A percentile compares a stretch with the other conserved stretches of the same genome.
phyloP scores from a whole-genome alignment of 2,113 vertebrate species.

The Montifringilla adamsi region DNA sequence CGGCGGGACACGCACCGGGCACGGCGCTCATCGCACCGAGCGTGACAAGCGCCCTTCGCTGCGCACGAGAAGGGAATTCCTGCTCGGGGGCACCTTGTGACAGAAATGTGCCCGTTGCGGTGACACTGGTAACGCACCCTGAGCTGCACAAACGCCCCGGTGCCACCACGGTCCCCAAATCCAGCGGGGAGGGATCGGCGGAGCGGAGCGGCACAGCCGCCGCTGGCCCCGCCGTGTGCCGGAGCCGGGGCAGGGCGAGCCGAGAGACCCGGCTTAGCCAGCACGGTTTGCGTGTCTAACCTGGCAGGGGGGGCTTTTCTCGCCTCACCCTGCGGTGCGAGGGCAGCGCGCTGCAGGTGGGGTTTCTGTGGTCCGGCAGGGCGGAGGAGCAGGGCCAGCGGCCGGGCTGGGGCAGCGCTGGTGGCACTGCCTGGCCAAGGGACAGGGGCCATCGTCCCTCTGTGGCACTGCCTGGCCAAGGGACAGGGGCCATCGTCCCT shows the following conservation, averaged over 20 bases:
- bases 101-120: fast-evolving
- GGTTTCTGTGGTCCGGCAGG: fast-evolving
- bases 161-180: not conserved
- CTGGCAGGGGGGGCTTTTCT: not conserved
- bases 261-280: not conserved
- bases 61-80: fast-evolving
- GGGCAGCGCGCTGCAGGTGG: not conserved
- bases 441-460: too few species aligned
- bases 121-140: fast-evolving
- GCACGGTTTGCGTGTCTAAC: fast-evolving
- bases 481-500: fast-evolving
- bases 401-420: too few species aligned
- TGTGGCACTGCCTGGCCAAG: fast-evolving
- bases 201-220: not conserved
- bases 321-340: fast-evolving
- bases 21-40: fast-evolving
- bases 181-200: fast-evolving
- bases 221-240: fast-evolving
- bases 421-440: not conserved
- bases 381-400: fast-evolving
- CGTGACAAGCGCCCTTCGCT: fast-evolving
- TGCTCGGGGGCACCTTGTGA: not conserved
- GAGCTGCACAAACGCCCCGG: not conserved
- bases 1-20: fast-evolving
- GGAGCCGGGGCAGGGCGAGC: not conserved